Evolutionary conservation across 2,797 vertebrate genomes (phyloP).

Genomic region (Pagetopsis macropterus): DNA sequence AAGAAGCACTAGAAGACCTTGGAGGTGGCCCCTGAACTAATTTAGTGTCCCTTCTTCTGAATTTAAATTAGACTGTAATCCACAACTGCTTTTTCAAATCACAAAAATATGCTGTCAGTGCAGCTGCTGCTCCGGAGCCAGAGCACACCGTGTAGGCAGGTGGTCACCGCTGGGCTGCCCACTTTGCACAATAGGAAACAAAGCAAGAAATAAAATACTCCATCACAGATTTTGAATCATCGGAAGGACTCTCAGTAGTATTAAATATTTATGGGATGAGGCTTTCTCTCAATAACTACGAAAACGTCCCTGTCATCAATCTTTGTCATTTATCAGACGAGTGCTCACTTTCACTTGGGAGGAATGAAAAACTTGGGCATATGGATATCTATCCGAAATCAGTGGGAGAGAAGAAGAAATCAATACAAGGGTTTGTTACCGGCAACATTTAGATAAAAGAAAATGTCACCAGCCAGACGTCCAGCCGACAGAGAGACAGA

Average conservation of each 20-base stretch:
- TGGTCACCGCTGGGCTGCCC: slow-evolving; percentile 40
- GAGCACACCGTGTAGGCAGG: background rate
- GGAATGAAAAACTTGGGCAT: slow-evolving; percentile 70
- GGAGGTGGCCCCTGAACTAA: slow-evolving; percentile 73
- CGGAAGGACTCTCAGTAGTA: slow-evolving; percentile 56
- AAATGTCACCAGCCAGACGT: slow-evolving; percentile 58
- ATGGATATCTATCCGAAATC: slow-evolving; percentile 81
- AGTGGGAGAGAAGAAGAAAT: slow-evolving; percentile 72
- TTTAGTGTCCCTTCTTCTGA: slow-evolving; percentile 71
- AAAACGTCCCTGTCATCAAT: slow-evolving; percentile 73
- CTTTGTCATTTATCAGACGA: slow-evolving; percentile 70
- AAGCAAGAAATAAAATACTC: slow-evolving; percentile 63
- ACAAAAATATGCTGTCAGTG: slow-evolving; percentile 51
- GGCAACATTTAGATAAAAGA: slow-evolving; percentile 57
- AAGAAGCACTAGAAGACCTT: slow-evolving; percentile 72
- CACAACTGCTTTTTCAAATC: slow-evolving; percentile 67
- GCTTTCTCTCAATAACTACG: slow-evolving; percentile 72
- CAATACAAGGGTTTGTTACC: slow-evolving; percentile 69
- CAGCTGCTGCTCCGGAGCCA: slow-evolving; percentile 15
- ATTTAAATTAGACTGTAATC: slow-evolving; percentile 75
- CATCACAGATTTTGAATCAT: slow-evolving; percentile 67
- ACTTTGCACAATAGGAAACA: slow-evolving; percentile 52
- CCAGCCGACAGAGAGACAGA: slow-evolving; percentile 47
- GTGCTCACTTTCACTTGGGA: slow-evolving; percentile 70
- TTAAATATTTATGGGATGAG: slow-evolving; percentile 78